Evolutionary conservation across 92 coral and sea anemone genomes (phyloP), one percentile per base, ranked within the genome.

Genomic region (Epizoanthus stellaris): DNA sequence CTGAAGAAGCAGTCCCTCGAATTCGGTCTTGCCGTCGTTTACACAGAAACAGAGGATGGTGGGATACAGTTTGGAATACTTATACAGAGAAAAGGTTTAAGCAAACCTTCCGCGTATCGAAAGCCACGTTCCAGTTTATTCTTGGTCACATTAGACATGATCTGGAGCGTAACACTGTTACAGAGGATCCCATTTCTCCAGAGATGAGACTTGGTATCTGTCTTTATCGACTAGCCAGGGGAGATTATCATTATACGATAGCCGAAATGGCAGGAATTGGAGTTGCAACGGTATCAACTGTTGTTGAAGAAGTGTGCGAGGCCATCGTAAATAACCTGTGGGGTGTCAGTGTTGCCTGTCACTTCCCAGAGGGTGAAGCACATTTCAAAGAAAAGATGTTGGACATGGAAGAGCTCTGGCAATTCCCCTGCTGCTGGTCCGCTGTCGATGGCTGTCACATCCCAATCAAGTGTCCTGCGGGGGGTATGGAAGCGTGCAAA

Each of bases 401-500:
- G 30, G 91, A 88, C 82, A 88, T 84, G 87, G 91, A 88, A 84
- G 77, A 88, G 85, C 58, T 83, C 71, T 88, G 91, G 91, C 91
- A 83, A 76, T 88, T 88, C 53, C 91, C 88, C 43, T 88, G 81
- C 73, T 82, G 86, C 68, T 89, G 89, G 92, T 75, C 86, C 21
- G 89, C 89, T 38, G 75, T 89, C 80, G 87, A 83, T 84, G 88
- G 91, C 45, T 88, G 91, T 77, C 91, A 88, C 62, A 64, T 88
- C 40, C 85, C 88, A 15, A 66, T 88, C 30, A 88, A 84, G 81
- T 82, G 91, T 38, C 85, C 91, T 57, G 79, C 91, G 14, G 91
- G 88, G 58, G 91, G 91, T 52, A 8, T 43, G 76, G 86, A 89
- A 89, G 77, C 92, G 34, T 25, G 61, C 38, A 89, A 89, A 71